These are phyloP conservation scores for Misgurnus mizolepis DNA, from an alignment of 2,113 vertebrate genomes.

Conservation along the genomic window DNA sequence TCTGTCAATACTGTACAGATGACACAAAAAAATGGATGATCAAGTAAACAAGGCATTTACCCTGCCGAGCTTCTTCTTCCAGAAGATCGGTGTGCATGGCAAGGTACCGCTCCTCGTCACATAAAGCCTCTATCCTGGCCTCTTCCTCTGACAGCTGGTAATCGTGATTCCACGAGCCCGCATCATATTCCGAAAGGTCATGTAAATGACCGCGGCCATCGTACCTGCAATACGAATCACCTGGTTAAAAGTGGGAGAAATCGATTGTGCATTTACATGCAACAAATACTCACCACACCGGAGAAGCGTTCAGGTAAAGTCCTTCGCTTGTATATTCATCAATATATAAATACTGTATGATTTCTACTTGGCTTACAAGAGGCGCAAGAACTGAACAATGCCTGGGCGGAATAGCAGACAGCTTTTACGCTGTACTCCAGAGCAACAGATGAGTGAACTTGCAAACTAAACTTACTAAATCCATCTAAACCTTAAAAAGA, in stretches of 20 bases:
- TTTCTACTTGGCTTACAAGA: slow-evolving; percentile 47
- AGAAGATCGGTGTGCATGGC: slow-evolving; percentile 98
- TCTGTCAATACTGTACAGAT: not conserved
- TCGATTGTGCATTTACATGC: slow-evolving; percentile 47
- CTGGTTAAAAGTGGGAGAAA: slow-evolving; percentile 74
- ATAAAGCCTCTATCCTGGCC: slow-evolving; percentile 93
- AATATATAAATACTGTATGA: slow-evolving; percentile 38
- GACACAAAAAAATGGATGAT: not conserved
- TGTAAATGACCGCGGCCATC: slow-evolving; percentile 99
- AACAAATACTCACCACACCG: slow-evolving; percentile 71
- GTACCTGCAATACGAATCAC: slow-evolving; percentile 88
- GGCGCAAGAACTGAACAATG: slow-evolving; percentile 38
- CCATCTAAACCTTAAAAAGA: slow-evolving; percentile 43
- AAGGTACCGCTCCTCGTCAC: slow-evolving; percentile 99
- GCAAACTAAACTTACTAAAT: slow-evolving; percentile 43
- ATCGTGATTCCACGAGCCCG: slow-evolving; percentile 96
- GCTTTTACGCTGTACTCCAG: slow-evolving; percentile 39
- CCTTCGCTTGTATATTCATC: slow-evolving; percentile 46
- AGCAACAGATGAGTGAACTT: slow-evolving; percentile 18
- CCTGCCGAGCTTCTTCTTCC: slow-evolving; percentile 99
- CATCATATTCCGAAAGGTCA: slow-evolving; percentile 99
- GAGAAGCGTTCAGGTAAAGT: slow-evolving; percentile 61
- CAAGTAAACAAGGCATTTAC: slow-evolving; percentile 65
- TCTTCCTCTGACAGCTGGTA: slow-evolving; percentile 98
- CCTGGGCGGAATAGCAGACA: slow-evolving; percentile 50